These are phyloP conservation scores for Eubucco bourcierii DNA, from an alignment of 2,113 vertebrate species.

Conservation along the genomic window DNA sequence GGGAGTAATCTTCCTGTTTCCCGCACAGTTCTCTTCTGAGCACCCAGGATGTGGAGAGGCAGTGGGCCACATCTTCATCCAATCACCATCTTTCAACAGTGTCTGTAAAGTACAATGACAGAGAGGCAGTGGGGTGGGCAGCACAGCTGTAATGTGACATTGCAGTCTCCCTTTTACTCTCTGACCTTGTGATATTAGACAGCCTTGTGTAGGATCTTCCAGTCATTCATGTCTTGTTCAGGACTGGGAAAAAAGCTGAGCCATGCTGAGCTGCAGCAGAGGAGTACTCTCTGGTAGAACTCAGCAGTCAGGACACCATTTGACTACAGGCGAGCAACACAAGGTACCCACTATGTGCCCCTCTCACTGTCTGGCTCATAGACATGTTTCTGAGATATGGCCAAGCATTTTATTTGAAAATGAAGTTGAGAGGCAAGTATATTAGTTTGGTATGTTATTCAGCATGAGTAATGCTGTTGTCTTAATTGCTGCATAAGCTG, in stretches of 20 bases:
- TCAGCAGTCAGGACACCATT: background rate
- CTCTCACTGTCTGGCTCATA: background rate
- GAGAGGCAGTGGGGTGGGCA: background rate
- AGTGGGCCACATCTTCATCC: background rate
- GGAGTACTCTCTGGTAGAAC: background rate
- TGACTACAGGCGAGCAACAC: background rate
- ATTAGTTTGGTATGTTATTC: background rate
- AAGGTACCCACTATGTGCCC: background rate
- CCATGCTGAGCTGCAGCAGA: background rate
- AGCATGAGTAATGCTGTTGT: background rate
- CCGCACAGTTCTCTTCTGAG: background rate
- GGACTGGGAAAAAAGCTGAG: background rate
- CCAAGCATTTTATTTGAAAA: background rate
- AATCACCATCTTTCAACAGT: background rate
- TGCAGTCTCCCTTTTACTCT: background rate
- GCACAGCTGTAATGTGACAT: background rate
- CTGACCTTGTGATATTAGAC: background rate
- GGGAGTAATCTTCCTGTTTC: background rate
- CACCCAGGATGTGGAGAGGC: background rate
- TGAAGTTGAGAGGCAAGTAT: background rate
- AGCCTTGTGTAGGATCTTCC: background rate
- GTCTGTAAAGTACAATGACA: background rate
- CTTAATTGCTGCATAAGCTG: background rate
- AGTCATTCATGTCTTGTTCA: fast-evolving
- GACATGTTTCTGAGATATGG: background rate